Evolutionary conservation across 2,113 vertebrate species (phyloP).

Genomic region (Tricholaema leucomelas): DNA sequence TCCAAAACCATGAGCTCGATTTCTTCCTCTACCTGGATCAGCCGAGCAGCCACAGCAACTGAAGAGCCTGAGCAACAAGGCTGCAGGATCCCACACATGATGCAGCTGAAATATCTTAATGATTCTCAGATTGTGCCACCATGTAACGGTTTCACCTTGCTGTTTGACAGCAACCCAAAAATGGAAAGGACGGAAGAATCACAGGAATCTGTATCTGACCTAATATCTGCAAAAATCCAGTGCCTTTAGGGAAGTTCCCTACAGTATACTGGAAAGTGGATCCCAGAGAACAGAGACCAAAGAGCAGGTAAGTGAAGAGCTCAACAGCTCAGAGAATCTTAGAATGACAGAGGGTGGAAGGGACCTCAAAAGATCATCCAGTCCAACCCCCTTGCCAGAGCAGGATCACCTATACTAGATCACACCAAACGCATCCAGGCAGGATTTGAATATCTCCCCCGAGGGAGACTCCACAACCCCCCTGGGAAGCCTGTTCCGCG

Average conservation of each 20-base stretch:
- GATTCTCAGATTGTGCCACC: neutral
- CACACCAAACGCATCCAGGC: too few relatives aligned
- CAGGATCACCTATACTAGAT: too few relatives aligned
- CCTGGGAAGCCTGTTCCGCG: too few relatives aligned
- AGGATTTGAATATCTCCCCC: too few relatives aligned
- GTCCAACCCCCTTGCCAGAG: too few relatives aligned
- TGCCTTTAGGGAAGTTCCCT: neutral
- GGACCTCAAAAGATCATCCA: too few relatives aligned
- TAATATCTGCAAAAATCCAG: neutral
- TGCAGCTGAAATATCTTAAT: neutral
- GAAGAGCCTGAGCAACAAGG: neutral
- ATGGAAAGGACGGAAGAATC: neutral
- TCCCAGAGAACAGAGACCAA: neutral
- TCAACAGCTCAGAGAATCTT: too few relatives aligned
- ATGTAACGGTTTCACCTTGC: neutral
- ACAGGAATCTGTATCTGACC: neutral
- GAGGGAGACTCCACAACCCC: too few relatives aligned
- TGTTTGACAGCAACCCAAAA: neutral
- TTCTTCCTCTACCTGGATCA: neutral
- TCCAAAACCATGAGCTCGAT: neutral
- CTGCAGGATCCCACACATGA: neutral
- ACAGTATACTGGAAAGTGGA: neutral
- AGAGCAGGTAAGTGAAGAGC: neutral
- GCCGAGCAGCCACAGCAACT: neutral
- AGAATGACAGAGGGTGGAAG: too few relatives aligned